Evolutionary conservation across 1,140 invertebrate species (phyloP).

Genomic region (Apis laboriosa): DNA sequence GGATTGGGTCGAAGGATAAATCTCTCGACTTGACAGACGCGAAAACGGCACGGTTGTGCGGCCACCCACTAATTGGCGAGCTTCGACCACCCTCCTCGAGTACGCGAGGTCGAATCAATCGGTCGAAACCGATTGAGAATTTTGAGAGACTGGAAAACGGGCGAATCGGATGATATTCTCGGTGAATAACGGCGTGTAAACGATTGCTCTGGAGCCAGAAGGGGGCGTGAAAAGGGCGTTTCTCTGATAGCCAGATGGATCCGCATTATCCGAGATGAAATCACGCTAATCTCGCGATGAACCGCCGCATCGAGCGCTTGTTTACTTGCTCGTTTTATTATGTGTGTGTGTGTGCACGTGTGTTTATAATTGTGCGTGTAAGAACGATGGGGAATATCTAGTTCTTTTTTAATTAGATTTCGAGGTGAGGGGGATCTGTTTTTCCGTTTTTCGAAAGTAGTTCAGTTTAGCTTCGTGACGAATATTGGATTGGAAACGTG

Average conservation of each 20-base stretch:
- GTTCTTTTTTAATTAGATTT: too few species aligned
- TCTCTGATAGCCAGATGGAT: slow-evolving; percentile 22
- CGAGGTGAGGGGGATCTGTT: too few species aligned
- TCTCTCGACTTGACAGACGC: neutral
- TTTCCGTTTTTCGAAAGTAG: too few species aligned
- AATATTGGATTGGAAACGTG: too few species aligned
- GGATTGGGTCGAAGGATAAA: neutral
- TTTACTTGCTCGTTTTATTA: neutral
- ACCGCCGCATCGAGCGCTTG: neutral
- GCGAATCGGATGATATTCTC: neutral
- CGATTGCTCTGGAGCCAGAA: too few species aligned
- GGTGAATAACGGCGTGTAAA: neutral
- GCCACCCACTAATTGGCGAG: slow-evolving; percentile 5
- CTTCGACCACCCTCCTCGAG: too few species aligned
- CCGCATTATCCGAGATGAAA: slow-evolving; percentile 22
- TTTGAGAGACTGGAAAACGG: neutral
- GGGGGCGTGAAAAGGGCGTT: slow-evolving; percentile 46
- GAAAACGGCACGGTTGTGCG: neutral
- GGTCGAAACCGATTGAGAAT: too few species aligned
- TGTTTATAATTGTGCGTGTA: too few species aligned
- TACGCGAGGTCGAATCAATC: too few species aligned
- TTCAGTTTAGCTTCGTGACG: too few species aligned
- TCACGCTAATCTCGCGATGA: slow-evolving; percentile 28
- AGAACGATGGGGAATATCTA: neutral
- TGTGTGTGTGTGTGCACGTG: neutral